Conservation (phyloP, 2,113 vertebrate species). For the Aptenodytes patagonicus region DNA sequence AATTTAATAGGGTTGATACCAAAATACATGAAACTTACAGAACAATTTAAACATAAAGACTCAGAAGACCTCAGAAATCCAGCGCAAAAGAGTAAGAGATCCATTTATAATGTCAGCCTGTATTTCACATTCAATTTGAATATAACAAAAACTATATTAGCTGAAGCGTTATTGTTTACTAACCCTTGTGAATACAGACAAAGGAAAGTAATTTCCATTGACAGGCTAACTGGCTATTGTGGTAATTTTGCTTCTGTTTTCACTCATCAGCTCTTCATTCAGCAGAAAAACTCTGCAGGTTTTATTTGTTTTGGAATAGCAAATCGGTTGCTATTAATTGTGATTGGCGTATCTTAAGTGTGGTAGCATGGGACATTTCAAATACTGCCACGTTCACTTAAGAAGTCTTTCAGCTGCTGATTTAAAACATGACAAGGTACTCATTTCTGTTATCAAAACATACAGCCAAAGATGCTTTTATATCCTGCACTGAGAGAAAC, state of each 20-base stretch:
- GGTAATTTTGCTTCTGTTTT: conserved; percentile 44
- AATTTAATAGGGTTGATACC: conserved; percentile 8
- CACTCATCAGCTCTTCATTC: conserved; percentile 40
- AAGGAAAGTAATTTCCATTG: conserved; percentile 72
- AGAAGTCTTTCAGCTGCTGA: conserved; percentile 7
- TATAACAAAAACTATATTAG: conserved; percentile 47
- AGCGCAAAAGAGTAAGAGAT: conserved; percentile 1
- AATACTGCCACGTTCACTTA: conserved; percentile 43
- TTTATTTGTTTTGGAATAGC: conserved; percentile 54
- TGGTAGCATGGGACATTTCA: background rate
- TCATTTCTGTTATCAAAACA: conserved; percentile 50
- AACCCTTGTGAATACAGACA: conserved; percentile 43
- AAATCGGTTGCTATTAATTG: conserved; percentile 63
- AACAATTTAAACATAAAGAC: conserved; percentile 3
- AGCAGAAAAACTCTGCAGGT: conserved; percentile 18
- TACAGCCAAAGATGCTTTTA: background rate
- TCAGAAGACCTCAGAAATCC: conserved; percentile 18
- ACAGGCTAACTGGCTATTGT: conserved; percentile 59
- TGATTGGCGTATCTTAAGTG: conserved; percentile 53
- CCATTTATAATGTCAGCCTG: conserved; percentile 47
- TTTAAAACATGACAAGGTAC: conserved; percentile 53
- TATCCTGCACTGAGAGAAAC: background rate
- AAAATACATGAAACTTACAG: conserved; percentile 10
- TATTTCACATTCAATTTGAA: conserved; percentile 71
- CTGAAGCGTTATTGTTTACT: conserved; percentile 64